Conservation (phyloP, 2,888 invertebrate genomes). For the Rhaphigaster nebulosa region DNA sequence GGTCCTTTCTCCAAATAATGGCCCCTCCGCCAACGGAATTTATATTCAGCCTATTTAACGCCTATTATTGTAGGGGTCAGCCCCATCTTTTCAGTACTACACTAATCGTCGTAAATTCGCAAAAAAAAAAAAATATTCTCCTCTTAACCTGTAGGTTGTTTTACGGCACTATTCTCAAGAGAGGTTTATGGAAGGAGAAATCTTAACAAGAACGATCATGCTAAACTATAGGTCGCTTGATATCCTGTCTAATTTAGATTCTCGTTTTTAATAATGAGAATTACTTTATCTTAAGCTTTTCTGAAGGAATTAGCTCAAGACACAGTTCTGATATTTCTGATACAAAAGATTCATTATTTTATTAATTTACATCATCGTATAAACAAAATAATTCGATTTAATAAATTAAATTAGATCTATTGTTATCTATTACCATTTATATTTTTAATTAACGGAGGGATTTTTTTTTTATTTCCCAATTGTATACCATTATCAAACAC, state of each 20-base stretch:
- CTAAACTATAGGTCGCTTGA: background rate
- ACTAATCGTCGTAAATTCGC: conserved; percentile 4
- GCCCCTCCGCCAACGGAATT: background rate
- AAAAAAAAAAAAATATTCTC: background rate
- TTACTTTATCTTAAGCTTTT: too few species aligned
- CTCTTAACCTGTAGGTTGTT: background rate
- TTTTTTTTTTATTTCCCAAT: too few species aligned
- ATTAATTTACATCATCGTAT: too few species aligned
- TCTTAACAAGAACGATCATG: background rate
- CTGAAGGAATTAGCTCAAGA: too few species aligned
- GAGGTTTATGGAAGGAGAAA: background rate
- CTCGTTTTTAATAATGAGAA: background rate
- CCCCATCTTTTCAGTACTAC: background rate
- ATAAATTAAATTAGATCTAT: too few species aligned
- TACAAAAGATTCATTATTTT: too few species aligned
- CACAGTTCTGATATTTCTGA: too few species aligned
- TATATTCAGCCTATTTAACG: conserved; percentile 49
- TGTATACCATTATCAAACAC: too few species aligned
- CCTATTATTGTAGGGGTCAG: background rate
- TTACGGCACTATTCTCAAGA: background rate
- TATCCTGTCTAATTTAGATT: too few species aligned
- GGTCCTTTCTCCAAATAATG: conserved; percentile 25
- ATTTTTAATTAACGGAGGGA: too few species aligned
- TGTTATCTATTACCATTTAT: too few species aligned
- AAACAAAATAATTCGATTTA: too few species aligned